Conservation (phyloP, 2,113 vertebrate genomes). For the Gymnocephalus cernua region DNA sequence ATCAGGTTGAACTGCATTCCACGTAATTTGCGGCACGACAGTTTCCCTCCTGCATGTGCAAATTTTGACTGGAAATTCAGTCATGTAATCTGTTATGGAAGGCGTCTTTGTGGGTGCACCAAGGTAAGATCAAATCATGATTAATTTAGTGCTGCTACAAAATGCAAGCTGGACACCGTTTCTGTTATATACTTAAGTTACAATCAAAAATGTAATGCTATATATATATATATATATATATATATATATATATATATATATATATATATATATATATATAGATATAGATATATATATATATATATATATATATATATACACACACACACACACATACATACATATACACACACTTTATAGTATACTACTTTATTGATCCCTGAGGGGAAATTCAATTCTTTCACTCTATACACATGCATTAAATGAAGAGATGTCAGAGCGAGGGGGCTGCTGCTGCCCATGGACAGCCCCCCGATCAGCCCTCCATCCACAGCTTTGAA, state of each 20-base stretch:
- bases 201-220: too few species aligned
- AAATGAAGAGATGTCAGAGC: too few species aligned
- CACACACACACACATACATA: too few species aligned
- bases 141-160: neutral
- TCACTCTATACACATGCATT: too few species aligned
- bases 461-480: too few species aligned
- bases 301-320: too few species aligned
- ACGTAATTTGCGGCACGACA: neutral
- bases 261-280: too few species aligned
- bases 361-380: too few species aligned
- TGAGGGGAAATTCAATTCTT: too few species aligned
- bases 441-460: too few species aligned
- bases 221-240: neutral
- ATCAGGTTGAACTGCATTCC: conserved; percentile 60
- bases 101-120: neutral
- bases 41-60: neutral
- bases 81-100: neutral
- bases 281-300: too few species aligned
- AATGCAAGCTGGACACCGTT: neutral
- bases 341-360: too few species aligned
- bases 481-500: conserved; percentile 5
- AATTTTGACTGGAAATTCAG: neutral
- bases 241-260: neutral
- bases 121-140: neutral
- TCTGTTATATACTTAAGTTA: neutral